Evolutionary conservation across 2,888 invertebrate species (phyloP).

Genomic region (Tholera decimalis): DNA sequence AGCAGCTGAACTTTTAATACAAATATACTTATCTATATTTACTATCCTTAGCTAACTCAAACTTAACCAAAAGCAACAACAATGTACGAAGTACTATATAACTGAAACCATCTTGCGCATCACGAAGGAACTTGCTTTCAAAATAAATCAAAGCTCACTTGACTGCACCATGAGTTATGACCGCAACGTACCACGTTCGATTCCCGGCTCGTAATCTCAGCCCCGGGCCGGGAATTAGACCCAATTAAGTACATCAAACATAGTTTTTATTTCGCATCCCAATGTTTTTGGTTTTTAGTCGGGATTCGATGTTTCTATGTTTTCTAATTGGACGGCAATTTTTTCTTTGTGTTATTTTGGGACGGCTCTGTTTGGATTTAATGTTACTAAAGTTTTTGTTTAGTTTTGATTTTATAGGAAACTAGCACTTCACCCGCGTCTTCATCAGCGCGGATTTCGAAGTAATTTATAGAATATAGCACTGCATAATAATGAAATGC

Average conservation of each 20-base stretch:
- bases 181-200: conserved; percentile 66
- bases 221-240: conserved; percentile 78
- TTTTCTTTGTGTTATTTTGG: conserved; percentile 3
- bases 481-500: too few relatives aligned
- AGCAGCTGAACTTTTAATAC: too few relatives aligned
- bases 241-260: conserved; percentile 76
- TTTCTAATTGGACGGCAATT: conserved; percentile 50
- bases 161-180: conserved; percentile 64
- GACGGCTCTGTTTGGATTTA: neutral
- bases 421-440: neutral
- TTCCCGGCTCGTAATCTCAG: conserved; percentile 74
- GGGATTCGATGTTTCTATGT: conserved; percentile 49
- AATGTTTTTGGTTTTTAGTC: conserved; percentile 53
- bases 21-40: too few relatives aligned
- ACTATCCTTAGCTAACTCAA: too few relatives aligned
- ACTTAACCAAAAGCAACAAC: too few relatives aligned
- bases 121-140: conserved; percentile 25
- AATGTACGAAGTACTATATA: neutral
- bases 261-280: conserved; percentile 66
- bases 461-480: too few relatives aligned
- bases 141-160: conserved; percentile 65
- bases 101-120: conserved; percentile 28
- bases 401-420: neutral
- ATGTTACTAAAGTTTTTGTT: neutral
- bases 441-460: too few relatives aligned